phyloP scores from a whole-genome alignment of 2,113 vertebrate genomes.

The Forbesichthys agassizii region DNA sequence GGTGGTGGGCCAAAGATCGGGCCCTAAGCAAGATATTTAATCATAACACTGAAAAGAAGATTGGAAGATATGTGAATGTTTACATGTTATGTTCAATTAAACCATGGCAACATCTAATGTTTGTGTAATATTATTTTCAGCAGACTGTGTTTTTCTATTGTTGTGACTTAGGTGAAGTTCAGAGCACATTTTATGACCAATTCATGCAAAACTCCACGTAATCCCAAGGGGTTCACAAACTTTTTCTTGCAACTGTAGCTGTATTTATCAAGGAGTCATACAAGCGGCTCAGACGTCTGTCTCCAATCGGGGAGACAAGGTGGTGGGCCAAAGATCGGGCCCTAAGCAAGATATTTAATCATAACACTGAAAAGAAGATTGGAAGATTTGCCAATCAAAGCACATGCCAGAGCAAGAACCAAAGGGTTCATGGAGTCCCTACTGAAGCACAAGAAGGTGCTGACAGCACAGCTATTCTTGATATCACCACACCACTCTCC shows the following conservation, averaged over 20 bases:
- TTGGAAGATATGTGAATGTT: background rate
- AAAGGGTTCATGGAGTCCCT: background rate
- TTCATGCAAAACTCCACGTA: no score
- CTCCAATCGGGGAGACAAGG: constrained; percentile 3
- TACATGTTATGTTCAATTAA: no score
- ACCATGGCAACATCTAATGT: no score
- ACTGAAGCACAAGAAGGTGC: background rate
- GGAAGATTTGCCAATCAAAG: background rate
- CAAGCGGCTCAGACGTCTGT: background rate
- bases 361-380: background rate
- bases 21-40: background rate
- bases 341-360: background rate
- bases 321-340: background rate
- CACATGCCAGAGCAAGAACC: background rate
- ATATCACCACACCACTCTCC: background rate
- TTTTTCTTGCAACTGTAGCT: background rate
- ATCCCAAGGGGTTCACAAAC: no score
- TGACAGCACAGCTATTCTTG: background rate
- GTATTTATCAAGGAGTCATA: constrained; percentile 15
- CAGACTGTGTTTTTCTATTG: no score
- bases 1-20: background rate
- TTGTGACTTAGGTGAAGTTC: no score
- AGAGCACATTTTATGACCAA: no score
- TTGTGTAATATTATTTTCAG: no score
- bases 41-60: background rate